Evolutionary conservation across 2,888 invertebrate genomes (phyloP), one percentile per base, ranked within the genome.

Genomic region (Microctonus aethiopoides): DNA sequence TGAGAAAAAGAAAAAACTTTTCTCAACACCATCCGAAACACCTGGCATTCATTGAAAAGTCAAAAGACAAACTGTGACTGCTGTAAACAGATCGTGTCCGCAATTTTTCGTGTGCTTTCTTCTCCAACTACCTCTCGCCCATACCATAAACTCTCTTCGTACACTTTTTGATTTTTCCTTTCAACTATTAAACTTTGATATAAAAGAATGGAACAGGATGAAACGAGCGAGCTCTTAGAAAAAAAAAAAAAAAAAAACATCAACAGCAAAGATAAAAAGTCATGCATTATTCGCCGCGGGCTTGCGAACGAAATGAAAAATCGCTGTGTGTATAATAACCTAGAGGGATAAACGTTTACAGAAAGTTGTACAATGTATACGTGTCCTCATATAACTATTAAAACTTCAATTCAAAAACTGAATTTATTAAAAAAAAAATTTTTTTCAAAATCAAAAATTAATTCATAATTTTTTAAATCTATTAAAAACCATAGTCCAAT

Each of bases 141-240:
- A 39, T 51, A 57, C 57, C 16, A 24, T 39, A 22, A 56, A 26
- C 56, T 59, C 16, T 56, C 2, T n/a, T 24, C 63, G 36, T 24
- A 29, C 34, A 59, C 63, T 75, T 76, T 74, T 71, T 72, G 71
- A 66, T 75, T 66, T 66, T 78, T 78, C 73, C 78, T 77, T 74
- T 70, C 78, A 77, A 78, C 6, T 6, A 16, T 46, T 16, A 7
- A 46, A 46, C 46, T 46, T 20, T 46, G n/a, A 46, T 46, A 46
- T 46, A 20, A 78, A 76, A 72, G 75, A 72, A 67, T 64, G 72
- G 73, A 61, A n/a, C 34, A 59, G 46, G 60, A 46, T 22, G 9
- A 66, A 66, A 66, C 34, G 54, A 46, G 52, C 7, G 61, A 51
- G 11, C 59, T 41, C 36, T 76, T 5, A n/a, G 1, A 46, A 46